Conservation (phyloP, 2,113 vertebrate species). For the Hippoglossus stenolepis region DNA sequence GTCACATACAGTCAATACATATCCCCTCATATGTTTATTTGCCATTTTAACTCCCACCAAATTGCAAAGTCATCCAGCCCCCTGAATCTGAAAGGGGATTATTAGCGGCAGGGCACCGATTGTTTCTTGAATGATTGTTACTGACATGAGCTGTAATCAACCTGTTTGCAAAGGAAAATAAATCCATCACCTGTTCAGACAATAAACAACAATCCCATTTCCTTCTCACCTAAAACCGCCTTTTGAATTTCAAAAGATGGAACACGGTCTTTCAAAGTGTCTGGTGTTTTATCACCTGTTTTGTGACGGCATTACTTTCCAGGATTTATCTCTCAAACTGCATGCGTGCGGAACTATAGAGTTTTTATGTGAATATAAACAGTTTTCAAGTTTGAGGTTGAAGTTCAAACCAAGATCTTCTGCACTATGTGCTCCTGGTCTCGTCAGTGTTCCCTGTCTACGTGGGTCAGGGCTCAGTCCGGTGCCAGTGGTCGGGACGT, state of each 20-base stretch:
- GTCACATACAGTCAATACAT: background rate
- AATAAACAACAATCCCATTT: background rate
- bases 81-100: slow-evolving; percentile 22
- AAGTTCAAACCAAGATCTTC: slow-evolving; percentile 17
- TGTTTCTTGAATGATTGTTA: slow-evolving; percentile 32
- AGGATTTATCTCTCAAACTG: background rate
- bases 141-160: slow-evolving; percentile 42
- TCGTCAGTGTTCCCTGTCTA: slow-evolving; percentile 4
- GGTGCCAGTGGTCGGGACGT: background rate
- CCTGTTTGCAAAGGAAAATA: slow-evolving; percentile 22
- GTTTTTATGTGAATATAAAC: background rate
- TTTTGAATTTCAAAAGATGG: background rate
- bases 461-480: slow-evolving; percentile 32
- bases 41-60: slow-evolving; percentile 14
- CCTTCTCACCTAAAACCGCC: background rate
- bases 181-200: slow-evolving; percentile 14
- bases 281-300: background rate
- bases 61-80: slow-evolving; percentile 16
- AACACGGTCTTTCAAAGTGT: background rate
- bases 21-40: slow-evolving; percentile 1
- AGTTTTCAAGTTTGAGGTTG: slow-evolving; percentile 21
- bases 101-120: slow-evolving; percentile 28
- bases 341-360: background rate
- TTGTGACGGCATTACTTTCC: background rate
- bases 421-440: background rate